Conservation (phyloP, 2,888 invertebrate genomes). For the Hemaris fuciformis region DNA sequence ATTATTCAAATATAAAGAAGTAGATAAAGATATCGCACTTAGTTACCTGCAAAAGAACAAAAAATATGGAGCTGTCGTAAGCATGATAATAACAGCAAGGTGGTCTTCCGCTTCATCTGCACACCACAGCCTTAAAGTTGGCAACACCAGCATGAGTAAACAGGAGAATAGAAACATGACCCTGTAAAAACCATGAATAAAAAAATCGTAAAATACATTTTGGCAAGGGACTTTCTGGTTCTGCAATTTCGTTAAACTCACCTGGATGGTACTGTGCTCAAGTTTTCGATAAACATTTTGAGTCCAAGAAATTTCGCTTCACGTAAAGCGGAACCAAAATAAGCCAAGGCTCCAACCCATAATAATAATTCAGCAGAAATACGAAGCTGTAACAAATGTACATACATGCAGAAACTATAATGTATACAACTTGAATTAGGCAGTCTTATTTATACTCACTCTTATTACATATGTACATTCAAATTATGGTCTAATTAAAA, state of each 20-base stretch:
- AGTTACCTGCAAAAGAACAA: slow-evolving; percentile 96
- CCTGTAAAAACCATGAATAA: slow-evolving; percentile 62
- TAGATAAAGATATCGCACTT: background rate
- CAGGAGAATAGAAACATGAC: slow-evolving; percentile 98
- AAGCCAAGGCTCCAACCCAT: slow-evolving; percentile 91
- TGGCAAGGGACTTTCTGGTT: no score
- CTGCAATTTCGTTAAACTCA: slow-evolving; percentile 70
- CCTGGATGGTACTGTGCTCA: slow-evolving; percentile 85
- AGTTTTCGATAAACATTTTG: slow-evolving; percentile 96
- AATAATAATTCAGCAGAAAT: slow-evolving; percentile 89
- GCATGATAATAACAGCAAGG: slow-evolving; percentile 95
- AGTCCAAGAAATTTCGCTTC: slow-evolving; percentile 95
- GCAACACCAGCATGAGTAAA: slow-evolving; percentile 91
- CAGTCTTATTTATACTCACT: no score
- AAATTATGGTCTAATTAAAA: no score
- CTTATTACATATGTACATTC: no score
- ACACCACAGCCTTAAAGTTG: slow-evolving; percentile 92
- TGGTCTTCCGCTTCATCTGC: slow-evolving; percentile 94
- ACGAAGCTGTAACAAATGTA: slow-evolving; percentile 77
- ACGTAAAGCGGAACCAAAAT: slow-evolving; percentile 90
- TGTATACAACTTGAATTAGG: no score
- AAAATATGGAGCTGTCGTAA: slow-evolving; percentile 98
- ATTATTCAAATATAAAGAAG: background rate
- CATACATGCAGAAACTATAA: slow-evolving; percentile 5
- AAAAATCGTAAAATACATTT: background rate